Conservation (phyloP, 2,888 invertebrate species). For the Gibbula magus region DNA sequence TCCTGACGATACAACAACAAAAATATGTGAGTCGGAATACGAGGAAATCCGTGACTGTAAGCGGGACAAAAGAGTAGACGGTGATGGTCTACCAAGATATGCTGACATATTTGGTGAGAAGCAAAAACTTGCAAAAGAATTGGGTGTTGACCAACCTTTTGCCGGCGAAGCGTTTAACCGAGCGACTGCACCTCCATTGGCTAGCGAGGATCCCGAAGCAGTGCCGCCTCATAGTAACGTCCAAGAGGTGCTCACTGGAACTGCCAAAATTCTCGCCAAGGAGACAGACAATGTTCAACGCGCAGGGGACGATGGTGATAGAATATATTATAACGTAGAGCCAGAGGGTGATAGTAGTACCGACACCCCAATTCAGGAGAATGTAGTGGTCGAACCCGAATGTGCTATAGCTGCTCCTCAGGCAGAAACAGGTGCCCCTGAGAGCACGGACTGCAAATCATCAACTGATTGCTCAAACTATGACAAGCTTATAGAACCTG, state of each 20-base stretch:
- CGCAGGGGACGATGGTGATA: neutral
- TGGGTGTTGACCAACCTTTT: neutral
- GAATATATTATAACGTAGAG: conserved; percentile 23
- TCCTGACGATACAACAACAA: conserved; percentile 30
- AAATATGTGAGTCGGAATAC: conserved; percentile 48
- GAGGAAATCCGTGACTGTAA: conserved; percentile 48
- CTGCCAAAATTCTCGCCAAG: conserved; percentile 31
- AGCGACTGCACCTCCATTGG: conserved; percentile 24
- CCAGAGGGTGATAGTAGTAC: neutral
- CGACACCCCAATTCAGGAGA: neutral
- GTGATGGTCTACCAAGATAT: conserved; percentile 26
- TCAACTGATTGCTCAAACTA: conserved; percentile 29
- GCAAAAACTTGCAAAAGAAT: conserved; percentile 23
- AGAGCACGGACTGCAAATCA: neutral
- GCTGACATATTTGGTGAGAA: conserved; percentile 29
- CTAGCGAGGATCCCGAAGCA: neutral
- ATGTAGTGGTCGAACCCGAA: neutral
- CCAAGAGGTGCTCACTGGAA: conserved; percentile 32
- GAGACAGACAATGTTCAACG: conserved; percentile 13
- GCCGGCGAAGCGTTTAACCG: conserved; percentile 9
- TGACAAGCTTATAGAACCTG: conserved; percentile 24
- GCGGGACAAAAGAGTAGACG: conserved; percentile 20
- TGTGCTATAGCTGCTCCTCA: neutral
- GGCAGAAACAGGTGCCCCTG: neutral
- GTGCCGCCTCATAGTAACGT: conserved; percentile 23